Conservation (phyloP, 2,113 vertebrate species). For the Mustela lutreola region DNA sequence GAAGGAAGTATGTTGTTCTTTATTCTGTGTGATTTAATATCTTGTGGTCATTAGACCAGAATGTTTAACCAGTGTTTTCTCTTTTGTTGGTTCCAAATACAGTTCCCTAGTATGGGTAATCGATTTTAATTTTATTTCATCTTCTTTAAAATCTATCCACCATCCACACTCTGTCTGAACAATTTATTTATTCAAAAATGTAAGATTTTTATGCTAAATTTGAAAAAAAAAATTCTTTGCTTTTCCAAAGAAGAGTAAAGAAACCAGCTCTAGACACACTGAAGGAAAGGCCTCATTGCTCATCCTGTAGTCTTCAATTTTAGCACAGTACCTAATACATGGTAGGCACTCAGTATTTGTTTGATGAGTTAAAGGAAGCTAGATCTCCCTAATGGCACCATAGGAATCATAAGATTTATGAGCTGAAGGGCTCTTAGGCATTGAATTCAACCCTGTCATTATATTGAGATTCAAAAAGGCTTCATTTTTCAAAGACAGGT, state of each 20-base stretch:
- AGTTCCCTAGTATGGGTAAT: not conserved
- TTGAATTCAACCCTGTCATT: not conserved
- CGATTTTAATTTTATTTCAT: constrained; percentile 9
- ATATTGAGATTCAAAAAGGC: not conserved
- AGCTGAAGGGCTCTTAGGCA: not conserved
- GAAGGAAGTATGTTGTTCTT: not conserved
- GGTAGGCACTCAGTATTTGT: not conserved
- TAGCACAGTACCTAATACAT: not conserved
- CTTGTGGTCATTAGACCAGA: not conserved
- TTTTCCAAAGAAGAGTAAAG: not conserved
- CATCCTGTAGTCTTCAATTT: not conserved
- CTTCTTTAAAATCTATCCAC: not conserved
- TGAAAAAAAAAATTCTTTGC: not conserved
- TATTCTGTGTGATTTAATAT: not conserved
- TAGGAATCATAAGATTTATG: not conserved
- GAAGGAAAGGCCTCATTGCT: not conserved
- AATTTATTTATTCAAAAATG: not conserved
- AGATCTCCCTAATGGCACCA: not conserved
- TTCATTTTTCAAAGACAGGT: constrained; percentile 19
- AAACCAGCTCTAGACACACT: not conserved
- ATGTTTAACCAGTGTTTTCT: not conserved
- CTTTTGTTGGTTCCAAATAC: not conserved
- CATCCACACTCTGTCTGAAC: not conserved
- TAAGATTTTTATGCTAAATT: not conserved
- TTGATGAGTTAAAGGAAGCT: not conserved